Percentiles rank a stretch among this genome's conserved stretches.
These are phyloP conservation scores for Camponotus pennsylvanicus DNA, from an alignment of 1,140 invertebrate species.

Conservation along the genomic window DNA sequence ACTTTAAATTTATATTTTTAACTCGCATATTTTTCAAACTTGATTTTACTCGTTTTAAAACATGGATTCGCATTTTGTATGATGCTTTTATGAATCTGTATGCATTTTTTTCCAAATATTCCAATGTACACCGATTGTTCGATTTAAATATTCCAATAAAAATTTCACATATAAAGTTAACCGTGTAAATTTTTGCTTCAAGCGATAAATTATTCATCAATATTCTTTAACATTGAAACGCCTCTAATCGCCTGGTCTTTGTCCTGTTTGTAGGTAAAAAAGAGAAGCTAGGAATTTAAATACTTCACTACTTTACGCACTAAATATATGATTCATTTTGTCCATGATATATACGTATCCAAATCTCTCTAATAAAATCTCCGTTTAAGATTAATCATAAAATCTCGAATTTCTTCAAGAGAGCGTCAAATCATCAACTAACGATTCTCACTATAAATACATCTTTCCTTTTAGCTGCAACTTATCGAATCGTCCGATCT, in stretches of 20 bases:
- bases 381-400: slow-evolving; percentile 34
- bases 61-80: slow-evolving; percentile 9
- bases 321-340: slow-evolving; percentile 21
- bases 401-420: background rate
- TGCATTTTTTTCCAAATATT: background rate
- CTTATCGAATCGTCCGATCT: slow-evolving; percentile 22
- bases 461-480: slow-evolving; percentile 8
- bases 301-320: slow-evolving; percentile 6
- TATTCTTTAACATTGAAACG: background rate
- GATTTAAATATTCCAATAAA: slow-evolving; percentile 14
- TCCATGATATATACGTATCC: background rate
- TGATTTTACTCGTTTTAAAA: background rate
- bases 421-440: slow-evolving; percentile 22
- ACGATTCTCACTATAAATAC: slow-evolving; percentile 35
- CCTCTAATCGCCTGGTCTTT: slow-evolving; percentile 39
- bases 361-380: slow-evolving; percentile 44
- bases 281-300: slow-evolving; percentile 11
- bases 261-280: slow-evolving; percentile 64
- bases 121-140: slow-evolving; percentile 1
- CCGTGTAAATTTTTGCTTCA: background rate
- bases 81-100: background rate
- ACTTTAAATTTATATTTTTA: background rate
- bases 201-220: slow-evolving; percentile 1
- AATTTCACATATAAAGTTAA: slow-evolving; percentile 10
- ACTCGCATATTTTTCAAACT: background rate